Percentiles rank a stretch among this genome's conserved stretches.
These are phyloP conservation scores for Aulostomus chinensis DNA, from an alignment of 2,797 vertebrate species.

Conservation along the genomic window DNA sequence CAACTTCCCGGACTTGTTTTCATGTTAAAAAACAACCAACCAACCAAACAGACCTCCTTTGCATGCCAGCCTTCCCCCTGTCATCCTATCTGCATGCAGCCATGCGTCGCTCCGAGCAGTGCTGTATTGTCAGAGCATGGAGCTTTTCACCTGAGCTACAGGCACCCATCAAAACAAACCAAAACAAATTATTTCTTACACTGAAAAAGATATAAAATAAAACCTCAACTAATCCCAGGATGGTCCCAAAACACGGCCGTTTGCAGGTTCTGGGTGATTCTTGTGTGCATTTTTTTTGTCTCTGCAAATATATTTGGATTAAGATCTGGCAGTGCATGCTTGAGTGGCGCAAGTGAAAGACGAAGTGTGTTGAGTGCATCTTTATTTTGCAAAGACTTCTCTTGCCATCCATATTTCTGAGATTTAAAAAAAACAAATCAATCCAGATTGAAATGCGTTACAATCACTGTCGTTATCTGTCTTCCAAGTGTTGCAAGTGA, in stretches of 20 bases:
- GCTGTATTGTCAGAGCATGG: slow-evolving; percentile 3
- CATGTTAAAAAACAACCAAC: no score
- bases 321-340: no score
- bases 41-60: no score
- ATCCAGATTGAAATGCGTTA: not conserved
- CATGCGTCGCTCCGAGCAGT: not conserved
- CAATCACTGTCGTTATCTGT: not conserved
- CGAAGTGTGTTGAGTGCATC: no score
- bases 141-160: slow-evolving; percentile 5
- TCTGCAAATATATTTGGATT: no score
- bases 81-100: slow-evolving; percentile 1
- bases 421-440: no score
- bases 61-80: slow-evolving; percentile 2
- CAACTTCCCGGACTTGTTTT: slow-evolving; percentile 24
- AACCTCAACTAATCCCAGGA: slow-evolving; percentile 12
- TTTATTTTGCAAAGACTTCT: no score
- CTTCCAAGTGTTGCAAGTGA: not conserved
- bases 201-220: slow-evolving; percentile 10
- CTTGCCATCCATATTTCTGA: no score
- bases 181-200: not conserved
- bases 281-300: no score
- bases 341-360: no score
- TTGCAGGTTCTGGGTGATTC: slow-evolving; percentile 16
- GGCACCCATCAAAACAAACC: not conserved
- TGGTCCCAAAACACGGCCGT: slow-evolving; percentile 17